Base-by-base conservation (phyloP, 2,113 vertebrate species). In the Gavia stellata region DNA sequence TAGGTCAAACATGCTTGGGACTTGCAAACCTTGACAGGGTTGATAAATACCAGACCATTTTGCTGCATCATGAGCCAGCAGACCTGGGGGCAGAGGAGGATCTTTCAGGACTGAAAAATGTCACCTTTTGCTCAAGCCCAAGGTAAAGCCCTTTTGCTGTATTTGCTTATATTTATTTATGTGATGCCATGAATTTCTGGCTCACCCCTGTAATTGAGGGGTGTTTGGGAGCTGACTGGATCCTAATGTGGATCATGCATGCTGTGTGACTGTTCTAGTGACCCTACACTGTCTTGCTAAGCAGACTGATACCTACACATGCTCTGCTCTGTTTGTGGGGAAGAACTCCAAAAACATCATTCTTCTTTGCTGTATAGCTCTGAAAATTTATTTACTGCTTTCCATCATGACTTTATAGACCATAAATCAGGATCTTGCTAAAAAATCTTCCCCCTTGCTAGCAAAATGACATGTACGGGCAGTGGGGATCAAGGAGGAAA, bases 61-160 rank as follows among this genome's bases (percentile, higher is more conserved):
- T 55, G 12, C 66, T 78, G 81, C 49, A 47, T 19, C 20, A 14
- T 34, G 36, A 82, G 21, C 73, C 87, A 80, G 26, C 58, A 94
- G 67, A 70, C 56, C 16, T 72, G 52, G 33, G 38, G 42, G 11
- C 61, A 71, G 71, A 82, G 42, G 36, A 90, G 29, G 24, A 79
- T 65, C 49, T 44, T 13, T 4, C 55, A 45, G 63, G 61, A 77
- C 47, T 90, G 91, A 78, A 77, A 80, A 82, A 44, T 45, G 34
- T 63, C 2, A 1, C 14, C 68, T 90, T 92, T 88, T 80, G 18
- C 53, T 91, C 29, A 81, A 75, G 33, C 5, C 31, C 16, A 62
- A 94, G 90, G 94, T 95, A 96, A 94, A 95, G 31, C 3, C 6
- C 77, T 92, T 86, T 83, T 52, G 19, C 29, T 74, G 8, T 49